Evolutionary conservation across 2,113 vertebrate genomes (phyloP).

Genomic region (Cervus canadensis): DNA sequence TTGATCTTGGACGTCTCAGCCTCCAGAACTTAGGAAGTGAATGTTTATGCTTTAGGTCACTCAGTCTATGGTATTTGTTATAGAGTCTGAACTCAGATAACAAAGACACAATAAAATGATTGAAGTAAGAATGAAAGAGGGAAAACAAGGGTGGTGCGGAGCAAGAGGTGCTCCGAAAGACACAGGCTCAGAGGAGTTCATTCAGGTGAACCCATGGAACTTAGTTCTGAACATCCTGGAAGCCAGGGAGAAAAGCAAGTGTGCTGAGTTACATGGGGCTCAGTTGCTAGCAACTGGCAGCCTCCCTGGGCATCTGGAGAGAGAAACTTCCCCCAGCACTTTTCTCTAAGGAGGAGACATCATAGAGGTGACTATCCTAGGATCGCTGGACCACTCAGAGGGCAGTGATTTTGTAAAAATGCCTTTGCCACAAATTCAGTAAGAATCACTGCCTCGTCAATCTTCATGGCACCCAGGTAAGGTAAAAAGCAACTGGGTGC

Average conservation of each 20-base stretch:
- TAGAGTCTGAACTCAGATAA: background rate
- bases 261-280: background rate
- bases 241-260: background rate
- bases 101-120: background rate
- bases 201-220: background rate
- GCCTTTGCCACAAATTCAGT: background rate
- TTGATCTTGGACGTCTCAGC: background rate
- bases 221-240: background rate
- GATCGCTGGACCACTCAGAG: background rate
- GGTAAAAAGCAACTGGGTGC: background rate
- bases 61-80: too few relatives aligned
- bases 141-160: background rate
- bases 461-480: background rate
- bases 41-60: background rate
- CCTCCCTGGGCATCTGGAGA: background rate
- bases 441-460: rapidly evolving
- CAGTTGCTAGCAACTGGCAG: background rate
- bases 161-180: background rate
- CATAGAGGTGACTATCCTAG: background rate
- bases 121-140: background rate
- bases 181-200: background rate
- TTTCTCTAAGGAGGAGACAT: background rate
- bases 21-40: background rate
- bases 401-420: background rate
- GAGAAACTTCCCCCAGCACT: background rate